Evolutionary conservation across 2,888 invertebrate genomes (phyloP), one percentile per base, ranked within the genome.

Genomic region (Pediacus dermestoides): DNA sequence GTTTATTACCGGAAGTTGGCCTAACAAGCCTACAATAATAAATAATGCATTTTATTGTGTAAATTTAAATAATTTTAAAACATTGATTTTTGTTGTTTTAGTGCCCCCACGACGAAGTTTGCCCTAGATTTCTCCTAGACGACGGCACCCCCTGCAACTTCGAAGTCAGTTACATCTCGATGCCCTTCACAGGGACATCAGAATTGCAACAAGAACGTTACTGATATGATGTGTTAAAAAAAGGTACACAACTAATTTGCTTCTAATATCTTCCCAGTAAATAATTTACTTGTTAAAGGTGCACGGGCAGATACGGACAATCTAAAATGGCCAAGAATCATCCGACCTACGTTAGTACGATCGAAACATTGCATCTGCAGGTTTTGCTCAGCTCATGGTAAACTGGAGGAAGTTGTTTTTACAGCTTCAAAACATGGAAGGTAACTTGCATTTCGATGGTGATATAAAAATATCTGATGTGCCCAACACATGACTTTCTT

Each of bases 41-140:
- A n/a, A n/a, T n/a, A n/a, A n/a, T n/a, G n/a, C n/a, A n/a, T n/a
- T n/a, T n/a, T n/a, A n/a, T n/a, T n/a, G n/a, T n/a, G n/a, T n/a
- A n/a, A n/a, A n/a, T n/a, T n/a, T n/a, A n/a, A n/a, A n/a, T n/a
- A n/a, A n/a, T n/a, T n/a, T n/a, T n/a, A n/a, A n/a, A n/a, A n/a
- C n/a, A n/a, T n/a, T n/a, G n/a, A n/a, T n/a, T n/a, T n/a, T n/a
- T n/a, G n/a, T n/a, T n/a, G n/a, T 68, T 71, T 51, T 63, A 88
- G 74, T 96, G 95, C 63, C 86, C 93, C 0, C 90, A 92, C 58
- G 87, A 91, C 54, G 63, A 70, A 12, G 57, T 72, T 0, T 96
- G 95, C 63, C 95, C 95, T 0, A 74, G 85, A 50, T 76, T 78
- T 48, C 36, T 74, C 12, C 68, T 74, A 37, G 77, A 81, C 25